phyloP scores from a whole-genome alignment of 2,797 vertebrate species.

The Lagodon rhomboides region DNA sequence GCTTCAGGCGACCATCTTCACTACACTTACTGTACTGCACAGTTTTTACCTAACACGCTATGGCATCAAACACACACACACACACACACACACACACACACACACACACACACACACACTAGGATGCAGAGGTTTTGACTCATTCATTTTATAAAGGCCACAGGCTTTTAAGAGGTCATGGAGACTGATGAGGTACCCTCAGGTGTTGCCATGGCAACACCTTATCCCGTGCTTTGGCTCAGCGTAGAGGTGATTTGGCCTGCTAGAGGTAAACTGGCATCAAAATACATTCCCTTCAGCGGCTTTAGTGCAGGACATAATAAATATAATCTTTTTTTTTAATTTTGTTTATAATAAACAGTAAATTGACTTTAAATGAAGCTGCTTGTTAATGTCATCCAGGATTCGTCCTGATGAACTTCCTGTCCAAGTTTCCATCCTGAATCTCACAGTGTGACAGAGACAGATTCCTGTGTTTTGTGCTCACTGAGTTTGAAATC shows the following conservation, averaged over 20 bases:
- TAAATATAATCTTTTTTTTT: background rate
- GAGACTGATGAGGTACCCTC: constrained; percentile 38
- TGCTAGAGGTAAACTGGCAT: background rate
- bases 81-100: constrained; percentile 4
- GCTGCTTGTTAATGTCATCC: too few relatives aligned
- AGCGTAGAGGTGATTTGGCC: background rate
- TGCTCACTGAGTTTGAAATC: background rate
- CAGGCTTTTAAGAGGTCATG: constrained; percentile 26
- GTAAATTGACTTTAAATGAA: background rate
- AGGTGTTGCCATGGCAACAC: constrained; percentile 53
- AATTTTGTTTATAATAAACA: background rate
- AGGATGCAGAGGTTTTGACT: constrained; percentile 24
- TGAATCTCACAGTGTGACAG: too few relatives aligned
- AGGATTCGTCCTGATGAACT: too few relatives aligned
- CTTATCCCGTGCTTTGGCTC: constrained; percentile 12
- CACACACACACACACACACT: constrained; percentile 1
- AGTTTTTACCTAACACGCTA: constrained; percentile 1
- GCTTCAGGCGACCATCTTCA: background rate
- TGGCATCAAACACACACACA: constrained; percentile 24
- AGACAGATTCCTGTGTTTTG: background rate
- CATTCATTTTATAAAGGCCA: constrained; percentile 44
- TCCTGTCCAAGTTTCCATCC: too few relatives aligned
- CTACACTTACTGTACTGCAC: constrained; percentile 7
- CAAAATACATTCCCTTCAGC: background rate
- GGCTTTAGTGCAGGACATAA: background rate